These are phyloP conservation scores for Stegodyphus mimosarum DNA, from an alignment of 1,140 invertebrate species.

Conservation along the genomic window DNA sequence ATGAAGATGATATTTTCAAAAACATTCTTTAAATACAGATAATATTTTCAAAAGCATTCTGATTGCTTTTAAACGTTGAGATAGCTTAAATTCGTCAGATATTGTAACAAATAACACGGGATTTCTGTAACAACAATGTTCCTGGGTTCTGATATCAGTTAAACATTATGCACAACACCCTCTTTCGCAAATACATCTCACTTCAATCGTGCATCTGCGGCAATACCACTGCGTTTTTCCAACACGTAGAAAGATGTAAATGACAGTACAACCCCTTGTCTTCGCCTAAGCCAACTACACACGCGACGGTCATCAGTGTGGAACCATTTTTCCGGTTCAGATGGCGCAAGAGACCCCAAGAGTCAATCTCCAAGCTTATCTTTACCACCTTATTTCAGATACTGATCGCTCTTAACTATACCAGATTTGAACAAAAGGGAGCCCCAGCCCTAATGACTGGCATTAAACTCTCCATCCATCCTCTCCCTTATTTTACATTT, in stretches of 20 bases:
- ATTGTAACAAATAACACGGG: too few species aligned
- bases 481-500: slow-evolving; percentile 22
- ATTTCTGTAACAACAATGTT: too few species aligned
- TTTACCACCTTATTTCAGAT: slow-evolving; percentile 44
- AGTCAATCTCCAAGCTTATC: slow-evolving; percentile 39
- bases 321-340: slow-evolving; percentile 59
- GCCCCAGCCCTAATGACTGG: slow-evolving; percentile 34
- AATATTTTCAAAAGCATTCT: too few species aligned
- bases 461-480: slow-evolving; percentile 44
- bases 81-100: too few species aligned
- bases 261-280: slow-evolving; percentile 13
- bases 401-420: slow-evolving; percentile 33
- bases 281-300: background rate
- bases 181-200: background rate
- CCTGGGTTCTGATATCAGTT: too few species aligned
- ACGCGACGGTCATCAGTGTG: slow-evolving; percentile 51
- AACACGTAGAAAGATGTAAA: too few species aligned
- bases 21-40: too few species aligned
- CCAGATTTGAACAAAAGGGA: slow-evolving; percentile 38
- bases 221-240: too few species aligned
- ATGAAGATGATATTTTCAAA: too few species aligned
- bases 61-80: too few species aligned
- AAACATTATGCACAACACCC: background rate
- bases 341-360: slow-evolving; percentile 18
- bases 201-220: background rate